phyloP scores from a whole-genome alignment of 1,140 invertebrate species.

The Philaenus spumarius region DNA sequence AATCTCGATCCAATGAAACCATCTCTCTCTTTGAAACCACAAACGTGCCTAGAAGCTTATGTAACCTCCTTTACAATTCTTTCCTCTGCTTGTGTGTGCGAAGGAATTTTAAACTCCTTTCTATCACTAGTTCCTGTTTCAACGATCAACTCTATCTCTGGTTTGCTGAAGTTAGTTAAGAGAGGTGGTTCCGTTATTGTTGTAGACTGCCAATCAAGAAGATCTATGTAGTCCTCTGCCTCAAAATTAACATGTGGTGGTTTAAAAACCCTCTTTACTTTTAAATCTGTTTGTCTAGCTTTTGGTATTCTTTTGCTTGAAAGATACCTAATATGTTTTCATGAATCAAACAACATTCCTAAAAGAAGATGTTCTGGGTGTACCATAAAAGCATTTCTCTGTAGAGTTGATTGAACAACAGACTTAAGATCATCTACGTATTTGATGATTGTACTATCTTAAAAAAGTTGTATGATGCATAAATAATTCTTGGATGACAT shows the following conservation, averaged over 20 bases:
- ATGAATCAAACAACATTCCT: slow-evolving; percentile 31
- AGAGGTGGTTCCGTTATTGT: too few species aligned
- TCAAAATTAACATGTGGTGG: slow-evolving; percentile 20
- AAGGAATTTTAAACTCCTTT: slow-evolving; percentile 27
- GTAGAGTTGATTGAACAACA: slow-evolving; percentile 27
- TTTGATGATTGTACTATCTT: neutral
- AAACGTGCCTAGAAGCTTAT: slow-evolving; percentile 22
- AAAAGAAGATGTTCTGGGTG: too few species aligned
- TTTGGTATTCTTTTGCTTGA: slow-evolving; percentile 27
- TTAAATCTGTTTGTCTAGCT: too few species aligned
- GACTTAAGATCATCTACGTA: slow-evolving; percentile 1
- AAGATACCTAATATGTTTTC: slow-evolving; percentile 28
- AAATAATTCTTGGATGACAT: neutral
- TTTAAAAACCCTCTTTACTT: too few species aligned
- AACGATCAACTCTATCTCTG: neutral
- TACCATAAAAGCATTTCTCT: slow-evolving; percentile 28
- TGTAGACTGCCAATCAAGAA: slow-evolving; percentile 15
- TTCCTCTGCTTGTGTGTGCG: too few species aligned
- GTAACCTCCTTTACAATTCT: too few species aligned
- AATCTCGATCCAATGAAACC: too few species aligned
- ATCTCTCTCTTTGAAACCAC: too few species aligned
- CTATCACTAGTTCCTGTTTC: too few species aligned
- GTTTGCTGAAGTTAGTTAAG: slow-evolving; percentile 7
- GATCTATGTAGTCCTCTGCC: slow-evolving; percentile 17
- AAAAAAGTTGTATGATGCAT: neutral